A percentile compares a stretch with the other conserved stretches of the same genome.
Evolutionary conservation across 2,113 vertebrate genomes (phyloP).

Genomic region (Capreolus pygargus): DNA sequence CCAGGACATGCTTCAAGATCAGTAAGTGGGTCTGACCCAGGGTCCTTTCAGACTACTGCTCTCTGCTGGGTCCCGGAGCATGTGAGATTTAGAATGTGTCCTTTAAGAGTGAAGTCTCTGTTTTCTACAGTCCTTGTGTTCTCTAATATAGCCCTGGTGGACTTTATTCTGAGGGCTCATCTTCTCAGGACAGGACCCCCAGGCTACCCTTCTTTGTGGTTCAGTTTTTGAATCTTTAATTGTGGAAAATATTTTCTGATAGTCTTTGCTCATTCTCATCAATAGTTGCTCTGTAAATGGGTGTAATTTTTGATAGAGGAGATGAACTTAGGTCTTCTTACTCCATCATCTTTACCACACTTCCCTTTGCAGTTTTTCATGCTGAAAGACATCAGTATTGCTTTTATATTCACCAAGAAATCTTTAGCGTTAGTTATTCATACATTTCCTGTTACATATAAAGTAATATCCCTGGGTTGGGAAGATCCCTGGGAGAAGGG

Average conservation of each 20-base stretch:
- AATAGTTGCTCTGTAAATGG: neutral
- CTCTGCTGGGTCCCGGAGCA: neutral
- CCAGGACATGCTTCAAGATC: neutral
- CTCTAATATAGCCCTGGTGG: neutral
- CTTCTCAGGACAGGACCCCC: neutral
- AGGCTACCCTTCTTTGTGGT: neutral
- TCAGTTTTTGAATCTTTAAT: neutral
- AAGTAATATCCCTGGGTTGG: neutral
- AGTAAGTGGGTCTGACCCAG: neutral
- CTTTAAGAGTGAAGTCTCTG: neutral
- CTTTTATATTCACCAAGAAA: neutral
- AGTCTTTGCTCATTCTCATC: neutral
- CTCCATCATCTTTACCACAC: neutral
- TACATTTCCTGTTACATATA: neutral
- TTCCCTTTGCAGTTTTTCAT: neutral
- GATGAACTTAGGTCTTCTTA: neutral
- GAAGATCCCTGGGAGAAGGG: neutral
- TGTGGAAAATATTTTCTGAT: neutral
- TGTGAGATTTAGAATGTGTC: neutral
- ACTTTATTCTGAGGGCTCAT: neutral
- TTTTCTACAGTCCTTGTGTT: neutral
- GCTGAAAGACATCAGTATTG: neutral
- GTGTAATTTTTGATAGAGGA: neutral
- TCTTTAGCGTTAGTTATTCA: neutral
- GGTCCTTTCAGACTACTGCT: neutral